Evolutionary conservation across 2,113 vertebrate genomes (phyloP), one percentile per base, ranked within the genome.

Genomic region (Eonycteris spelaea): DNA sequence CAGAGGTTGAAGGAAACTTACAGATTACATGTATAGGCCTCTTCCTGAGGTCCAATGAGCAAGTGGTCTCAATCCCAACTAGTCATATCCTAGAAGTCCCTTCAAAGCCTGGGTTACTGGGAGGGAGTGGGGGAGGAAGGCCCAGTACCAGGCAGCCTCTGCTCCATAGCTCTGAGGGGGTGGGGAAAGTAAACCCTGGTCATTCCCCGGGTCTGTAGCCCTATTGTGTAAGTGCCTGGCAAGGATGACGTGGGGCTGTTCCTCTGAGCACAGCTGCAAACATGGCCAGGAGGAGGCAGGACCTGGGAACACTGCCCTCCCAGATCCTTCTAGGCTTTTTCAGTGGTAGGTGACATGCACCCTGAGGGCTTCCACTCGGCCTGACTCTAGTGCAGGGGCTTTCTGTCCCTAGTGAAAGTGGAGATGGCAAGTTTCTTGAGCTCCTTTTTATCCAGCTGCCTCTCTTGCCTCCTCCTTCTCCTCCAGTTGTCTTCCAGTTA

Each of bases 91-190:
- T 43, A 48, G 86, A 84, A 85, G 68, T 33, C 83, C 67, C 88
- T 45, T 86, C 30, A 33, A 82, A 80, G 86, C 13, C 79, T 90
- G 75, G 90, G 59, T 38, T 0, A 0, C 48, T 19, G 21, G 86
- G 82, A 84, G 70, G 82, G 70, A 86, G 63, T 33, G 57, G 94
- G 90, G 95, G 91, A 90, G 91, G 45, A 33, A 57, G 22, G 24
- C 48, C 14, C 51, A 68, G 97, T 98, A 97, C 97, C 97, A 98
- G 97, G 96, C 97, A 84, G 74, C 86, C 78, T 53, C 89, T 16
- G 89, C 95, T 96, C 97, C 89, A 1, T 4, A 26, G 91, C 96
- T 87, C 84, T 10, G 71, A 65, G 51, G 43, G 96, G 92, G 96
- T 35, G 43, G 90, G 57, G 48, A 68, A 48, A 63, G 94, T 92